These are phyloP conservation scores for Drosophila busckii DNA, from an alignment of 1,140 invertebrate species.

Conservation along the genomic window DNA sequence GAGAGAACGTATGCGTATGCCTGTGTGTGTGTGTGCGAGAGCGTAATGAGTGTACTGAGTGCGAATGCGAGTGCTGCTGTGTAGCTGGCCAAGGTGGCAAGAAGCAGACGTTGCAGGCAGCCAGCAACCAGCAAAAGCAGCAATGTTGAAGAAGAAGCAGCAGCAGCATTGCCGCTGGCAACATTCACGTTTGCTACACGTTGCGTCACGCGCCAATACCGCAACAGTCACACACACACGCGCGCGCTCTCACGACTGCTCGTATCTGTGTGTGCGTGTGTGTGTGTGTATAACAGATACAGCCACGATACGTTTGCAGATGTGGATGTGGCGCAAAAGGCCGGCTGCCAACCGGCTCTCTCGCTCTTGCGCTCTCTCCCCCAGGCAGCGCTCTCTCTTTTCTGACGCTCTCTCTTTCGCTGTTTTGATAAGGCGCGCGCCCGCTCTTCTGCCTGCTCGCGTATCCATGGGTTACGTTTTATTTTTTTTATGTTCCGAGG, in stretches of 20 bases:
- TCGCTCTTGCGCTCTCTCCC: constrained; percentile 9
- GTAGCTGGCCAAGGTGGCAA: constrained; percentile 52
- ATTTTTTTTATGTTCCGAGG: constrained; percentile 32
- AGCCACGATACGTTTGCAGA: constrained; percentile 14
- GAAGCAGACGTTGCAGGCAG: constrained; percentile 43
- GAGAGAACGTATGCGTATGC: constrained; percentile 7
- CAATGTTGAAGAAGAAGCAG: constrained; percentile 6
- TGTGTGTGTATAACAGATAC: too few relatives aligned
- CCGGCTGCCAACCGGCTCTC: constrained; percentile 44
- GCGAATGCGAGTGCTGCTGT: constrained; percentile 29
- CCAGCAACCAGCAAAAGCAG: neutral
- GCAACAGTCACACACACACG: neutral
- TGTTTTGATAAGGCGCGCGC: constrained; percentile 14
- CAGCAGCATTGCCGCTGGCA: constrained; percentile 15
- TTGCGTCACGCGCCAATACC: constrained; percentile 60
- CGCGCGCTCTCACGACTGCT: constrained; percentile 25
- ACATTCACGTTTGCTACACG: constrained; percentile 43
- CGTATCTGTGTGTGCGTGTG: too few relatives aligned
- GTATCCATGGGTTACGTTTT: constrained; percentile 47
- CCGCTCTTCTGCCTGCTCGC: constrained; percentile 12
- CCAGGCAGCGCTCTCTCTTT: neutral
- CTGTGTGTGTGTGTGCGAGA: constrained; percentile 11
- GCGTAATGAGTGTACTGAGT: constrained; percentile 15
- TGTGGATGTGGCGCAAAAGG: constrained; percentile 46
- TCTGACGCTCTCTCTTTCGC: neutral